Evolutionary conservation across 2,888 invertebrate genomes (phyloP), one percentile per base, ranked within the genome.

Genomic region (Phlogophora meticulosa): DNA sequence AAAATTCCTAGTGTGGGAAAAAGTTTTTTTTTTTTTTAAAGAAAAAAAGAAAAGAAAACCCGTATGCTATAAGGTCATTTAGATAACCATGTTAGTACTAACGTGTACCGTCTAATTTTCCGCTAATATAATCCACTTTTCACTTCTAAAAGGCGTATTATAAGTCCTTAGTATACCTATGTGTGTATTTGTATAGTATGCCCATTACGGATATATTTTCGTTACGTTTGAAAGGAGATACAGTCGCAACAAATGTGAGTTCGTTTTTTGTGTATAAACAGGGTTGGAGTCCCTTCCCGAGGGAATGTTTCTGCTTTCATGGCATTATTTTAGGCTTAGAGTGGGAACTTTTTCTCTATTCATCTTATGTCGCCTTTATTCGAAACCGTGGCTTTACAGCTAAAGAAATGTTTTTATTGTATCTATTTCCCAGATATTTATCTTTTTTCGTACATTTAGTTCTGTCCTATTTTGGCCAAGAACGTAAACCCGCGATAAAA

Each of bases 251-350:
- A 80, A 76, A 80, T 79, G 79, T 73, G 75, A 74, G 75, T 78
- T 81, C 69, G 62, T 77, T 80, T 80, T 79, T 86, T 82, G 71
- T 81, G 71, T 79, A 84, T 83, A 86, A 84, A 84, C 78, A 78
- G 80, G 82, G 84, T 77, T 60, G 74, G 65, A 77, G 83, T 75
- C 68, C 65, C 65, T 58, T 65, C 82, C 78, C 83, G 13, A 28
- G 81, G 81, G 85, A 78, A 67, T 83, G 38, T 72, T 68, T 53
- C 59, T 77, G 78, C 77, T 81, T 82, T 80, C 74, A 72, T 71
- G 77, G 85, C 78, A 81, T 85, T 85, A 84, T 86, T 82, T 85
- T 81, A 76, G 80, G 76, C 80, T 81, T 74, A 78, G 60, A 64
- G 60, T 58, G 70, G 63, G 57, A 84, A 72, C 64, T 74, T 78